phyloP scores from a whole-genome alignment of 2,888 invertebrate species.

The Diaperis boleti region DNA sequence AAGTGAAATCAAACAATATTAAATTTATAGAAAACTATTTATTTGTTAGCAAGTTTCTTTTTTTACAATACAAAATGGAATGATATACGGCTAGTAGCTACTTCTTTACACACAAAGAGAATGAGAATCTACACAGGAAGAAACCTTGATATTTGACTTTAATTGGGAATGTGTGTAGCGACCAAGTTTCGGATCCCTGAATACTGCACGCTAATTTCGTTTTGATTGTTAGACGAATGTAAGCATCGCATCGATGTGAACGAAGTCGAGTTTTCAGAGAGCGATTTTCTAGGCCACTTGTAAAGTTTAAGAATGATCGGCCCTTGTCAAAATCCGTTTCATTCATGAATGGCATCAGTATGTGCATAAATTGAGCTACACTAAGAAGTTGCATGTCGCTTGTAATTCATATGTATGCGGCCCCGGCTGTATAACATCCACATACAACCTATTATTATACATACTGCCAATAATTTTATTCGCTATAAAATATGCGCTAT shows the following conservation, averaged over 20 bases:
- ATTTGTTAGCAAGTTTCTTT: conserved; percentile 40
- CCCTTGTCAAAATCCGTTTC: conserved; percentile 23
- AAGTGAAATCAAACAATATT: conserved; percentile 11
- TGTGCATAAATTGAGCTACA: conserved; percentile 40
- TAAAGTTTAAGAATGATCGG: conserved; percentile 5
- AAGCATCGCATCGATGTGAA: neutral
- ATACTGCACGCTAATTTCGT: conserved; percentile 8
- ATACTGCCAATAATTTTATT: conserved; percentile 37
- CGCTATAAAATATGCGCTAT: conserved; percentile 35
- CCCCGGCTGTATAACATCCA: conserved; percentile 30
- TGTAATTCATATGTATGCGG: conserved; percentile 39
- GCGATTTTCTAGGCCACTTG: neutral
- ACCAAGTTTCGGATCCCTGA: conserved; percentile 1
- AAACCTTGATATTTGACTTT: conserved; percentile 20
- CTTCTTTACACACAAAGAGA: conserved; percentile 28
- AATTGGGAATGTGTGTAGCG: conserved; percentile 14
- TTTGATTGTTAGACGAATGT: conserved; percentile 6
- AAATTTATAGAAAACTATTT: conserved; percentile 40
- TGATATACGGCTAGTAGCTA: conserved; percentile 28
- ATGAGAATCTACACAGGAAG: conserved; percentile 31
- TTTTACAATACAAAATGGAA: conserved; percentile 46
- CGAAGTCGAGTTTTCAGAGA: neutral
- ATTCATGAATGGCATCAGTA: conserved; percentile 34
- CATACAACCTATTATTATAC: conserved; percentile 39
- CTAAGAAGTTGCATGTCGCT: conserved; percentile 40